These are phyloP conservation scores for Mastigias papua DNA, from an alignment of 30 jellyfish, hydroid and myxozoan genomes.

Conservation along the genomic window DNA sequence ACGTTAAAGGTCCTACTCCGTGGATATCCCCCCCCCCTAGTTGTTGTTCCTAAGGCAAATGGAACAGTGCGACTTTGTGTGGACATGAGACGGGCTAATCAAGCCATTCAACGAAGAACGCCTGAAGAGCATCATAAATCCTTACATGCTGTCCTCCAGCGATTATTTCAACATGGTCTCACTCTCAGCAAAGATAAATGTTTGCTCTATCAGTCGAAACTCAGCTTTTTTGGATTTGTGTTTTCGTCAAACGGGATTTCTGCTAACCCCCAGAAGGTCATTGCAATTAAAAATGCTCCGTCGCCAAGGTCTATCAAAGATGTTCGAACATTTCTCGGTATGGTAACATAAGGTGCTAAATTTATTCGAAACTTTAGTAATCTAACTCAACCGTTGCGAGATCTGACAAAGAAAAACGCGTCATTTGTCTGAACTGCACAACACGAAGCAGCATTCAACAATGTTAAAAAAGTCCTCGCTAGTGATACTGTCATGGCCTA, in stretches of 20 bases:
- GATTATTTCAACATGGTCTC: too few species aligned
- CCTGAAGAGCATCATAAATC: too few species aligned
- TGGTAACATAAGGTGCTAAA: not conserved
- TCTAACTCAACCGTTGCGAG: not conserved
- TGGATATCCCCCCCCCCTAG: constrained; percentile 36
- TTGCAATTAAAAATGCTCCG: not conserved
- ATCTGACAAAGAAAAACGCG: not conserved
- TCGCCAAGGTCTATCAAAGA: not conserved
- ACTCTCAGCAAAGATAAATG: too few species aligned
- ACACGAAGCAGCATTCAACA: not conserved
- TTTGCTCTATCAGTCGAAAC: too few species aligned
- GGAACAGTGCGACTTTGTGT: constrained; percentile 23
- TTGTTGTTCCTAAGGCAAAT: constrained; percentile 10
- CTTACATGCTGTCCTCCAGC: too few species aligned
- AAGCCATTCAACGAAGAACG: constrained; percentile 41
- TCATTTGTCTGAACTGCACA: not conserved
- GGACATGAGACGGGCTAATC: constrained; percentile 16
- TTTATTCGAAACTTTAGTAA: not conserved
- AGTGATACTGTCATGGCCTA: not conserved
- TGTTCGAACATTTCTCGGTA: not conserved
- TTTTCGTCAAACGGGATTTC: too few species aligned
- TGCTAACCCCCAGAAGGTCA: not conserved
- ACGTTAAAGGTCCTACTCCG: constrained; percentile 52
- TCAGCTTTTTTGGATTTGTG: too few species aligned
- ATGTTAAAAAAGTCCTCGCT: not conserved